A percentile compares a stretch with the other conserved stretches of the same genome.
These are phyloP conservation scores for Atta texana DNA, from an alignment of 1,140 invertebrate species.

Conservation along the genomic window DNA sequence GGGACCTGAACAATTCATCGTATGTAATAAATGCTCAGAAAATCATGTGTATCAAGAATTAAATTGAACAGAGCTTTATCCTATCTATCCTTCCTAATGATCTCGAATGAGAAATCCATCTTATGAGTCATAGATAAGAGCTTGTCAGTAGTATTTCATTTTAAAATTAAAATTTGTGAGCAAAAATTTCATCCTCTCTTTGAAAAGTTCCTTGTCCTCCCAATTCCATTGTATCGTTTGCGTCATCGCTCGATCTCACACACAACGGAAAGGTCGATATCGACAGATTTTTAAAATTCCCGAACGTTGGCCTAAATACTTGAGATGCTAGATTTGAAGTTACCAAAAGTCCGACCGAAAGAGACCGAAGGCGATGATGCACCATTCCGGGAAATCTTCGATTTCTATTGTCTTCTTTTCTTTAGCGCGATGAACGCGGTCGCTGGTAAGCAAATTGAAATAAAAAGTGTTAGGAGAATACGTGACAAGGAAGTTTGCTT, in stretches of 20 bases:
- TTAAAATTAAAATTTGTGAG: no score
- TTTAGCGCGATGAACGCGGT: slow-evolving; percentile 39
- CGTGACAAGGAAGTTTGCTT: background rate
- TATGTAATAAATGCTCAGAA: no score
- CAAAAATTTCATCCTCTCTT: background rate
- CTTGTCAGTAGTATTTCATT: background rate
- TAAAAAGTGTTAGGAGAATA: slow-evolving; percentile 31
- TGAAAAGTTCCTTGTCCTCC: background rate
- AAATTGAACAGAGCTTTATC: no score
- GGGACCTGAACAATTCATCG: no score
- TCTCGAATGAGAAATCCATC: background rate
- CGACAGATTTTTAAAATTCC: slow-evolving; percentile 60
- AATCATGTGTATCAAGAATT: no score
- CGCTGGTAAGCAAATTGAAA: slow-evolving; percentile 20
- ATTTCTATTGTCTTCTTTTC: slow-evolving; percentile 27
- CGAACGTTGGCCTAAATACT: slow-evolving; percentile 68
- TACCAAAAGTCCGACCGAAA: slow-evolving; percentile 48
- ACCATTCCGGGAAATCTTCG: slow-evolving; percentile 47
- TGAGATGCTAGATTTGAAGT: slow-evolving; percentile 28
- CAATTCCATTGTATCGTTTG: background rate
- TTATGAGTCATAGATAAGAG: background rate
- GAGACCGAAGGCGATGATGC: slow-evolving; percentile 31
- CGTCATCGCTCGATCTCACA: background rate
- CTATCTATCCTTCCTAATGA: background rate
- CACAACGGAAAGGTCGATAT: slow-evolving; percentile 18